Evolutionary conservation across 2,797 vertebrate species (phyloP), one percentile per base, ranked within the genome.

Genomic region (Amblyopsis hoosieri): DNA sequence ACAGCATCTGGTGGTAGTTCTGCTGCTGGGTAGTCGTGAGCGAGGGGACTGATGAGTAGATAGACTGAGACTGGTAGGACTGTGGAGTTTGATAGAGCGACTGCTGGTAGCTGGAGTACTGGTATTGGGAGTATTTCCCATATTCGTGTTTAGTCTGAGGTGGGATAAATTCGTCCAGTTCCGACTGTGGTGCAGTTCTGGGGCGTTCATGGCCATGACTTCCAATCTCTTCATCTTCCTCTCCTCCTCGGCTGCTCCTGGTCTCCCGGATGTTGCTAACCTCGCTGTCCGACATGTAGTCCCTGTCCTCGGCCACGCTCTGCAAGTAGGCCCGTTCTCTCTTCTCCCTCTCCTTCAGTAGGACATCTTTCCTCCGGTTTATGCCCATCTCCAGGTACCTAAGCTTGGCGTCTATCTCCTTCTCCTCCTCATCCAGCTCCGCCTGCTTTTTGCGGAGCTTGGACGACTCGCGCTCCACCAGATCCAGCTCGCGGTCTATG

Each of bases 251-350:
- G 62, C 94, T 94, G 79, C 94, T 90, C 78, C 95, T 94, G 4
- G 94, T 93, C 72, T 97, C 96, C 47, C 97, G 92, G 64, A 96
- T 93, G 80, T 94, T 97, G 83, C 94, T 98, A 73, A 99, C 97
- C 86, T 99, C 98, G 75, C 98, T 99, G 84, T 99, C 97, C 48
- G 98, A 99, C 97, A 99, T 99, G 69, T 99, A 99, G 85, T 99
- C 98, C 10, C 98, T 93, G 72, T 99, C 98, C 79, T 99, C 98
- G 0, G 98, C 98, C 81, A 99, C 97, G 62, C 97, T 96, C 82
- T 99, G 98, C 54, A 99, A 92, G 80, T 99, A 99, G 31, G 97
- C 98, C 66, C 97, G 89, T 82, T 99, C 98, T 64, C 97, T 93
- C 80, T 99, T 99, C 80, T 99, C 97, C 68, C 98, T 92, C 84